Base-by-base conservation (phyloP, 2,888 invertebrate species). In the Dryocosmus kuriphilus region DNA sequence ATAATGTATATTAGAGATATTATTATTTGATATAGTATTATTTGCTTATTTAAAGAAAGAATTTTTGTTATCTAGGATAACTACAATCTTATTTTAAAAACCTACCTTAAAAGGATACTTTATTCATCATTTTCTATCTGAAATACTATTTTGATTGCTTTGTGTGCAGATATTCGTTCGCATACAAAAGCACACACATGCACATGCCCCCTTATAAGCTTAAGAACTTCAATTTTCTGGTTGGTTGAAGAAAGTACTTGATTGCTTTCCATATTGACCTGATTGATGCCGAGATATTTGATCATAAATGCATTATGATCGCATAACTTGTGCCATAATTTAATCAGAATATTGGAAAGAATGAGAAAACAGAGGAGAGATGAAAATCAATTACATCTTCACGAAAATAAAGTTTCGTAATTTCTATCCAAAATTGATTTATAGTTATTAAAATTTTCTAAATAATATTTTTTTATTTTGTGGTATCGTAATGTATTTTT, bases 91-190 rank as follows among this genome's bases (percentile, higher is more conserved):
- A 51, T 51, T 51, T n/a, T n/a, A 51, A 1, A 51, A 51, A 51
- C n/a, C 2, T 51, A 7, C 19, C n/a, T n/a, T 51, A 4, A 8
- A n/a, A 8, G 19, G 24, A 57, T 57, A 57, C 24, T 57, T 57
- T 2, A 11, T 51, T 14, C 14, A 11, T 24, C 24, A 57, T 57
- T n/a, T 24, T 57, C 14, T 6, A n/a, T n/a, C 51, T 8, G 5
- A 51, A n/a, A 51, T n/a, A n/a, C 51, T 14, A 41, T 41, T 41
- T 41, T 51, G 57, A 57, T 57, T 24, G 57, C 57, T 57, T 57
- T 5, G 57, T 22, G 4, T 4, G 57, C 24, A 24, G 22, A 57
- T 24, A 24, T 57, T 22, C 14, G 24, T 22, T 57, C 24, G 4
- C 57, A 11, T 57, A 24, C 11, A n/a, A 11, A 22, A 57, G 9